Conservation (phyloP, 2,888 invertebrate species). For the Campoplex capitator region DNA sequence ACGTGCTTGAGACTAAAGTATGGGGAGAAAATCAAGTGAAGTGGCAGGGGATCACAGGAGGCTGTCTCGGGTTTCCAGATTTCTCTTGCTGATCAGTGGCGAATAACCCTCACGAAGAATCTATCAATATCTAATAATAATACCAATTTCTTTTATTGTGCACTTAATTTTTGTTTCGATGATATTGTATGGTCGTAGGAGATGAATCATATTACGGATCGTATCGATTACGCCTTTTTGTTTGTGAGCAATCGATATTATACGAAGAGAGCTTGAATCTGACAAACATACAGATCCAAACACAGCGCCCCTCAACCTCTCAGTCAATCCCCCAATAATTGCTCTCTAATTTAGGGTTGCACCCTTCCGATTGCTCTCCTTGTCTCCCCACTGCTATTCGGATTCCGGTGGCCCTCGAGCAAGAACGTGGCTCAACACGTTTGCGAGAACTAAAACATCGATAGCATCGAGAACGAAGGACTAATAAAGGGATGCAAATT, state of each 20-base stretch:
- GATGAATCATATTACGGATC: background rate
- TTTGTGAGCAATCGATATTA: background rate
- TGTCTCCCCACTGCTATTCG: background rate
- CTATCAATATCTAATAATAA: background rate
- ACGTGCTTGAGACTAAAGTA: conserved; percentile 69
- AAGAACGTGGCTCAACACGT: conserved; percentile 3
- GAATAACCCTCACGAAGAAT: conserved; percentile 6
- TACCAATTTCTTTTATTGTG: conserved; percentile 1
- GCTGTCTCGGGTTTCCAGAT: conserved; percentile 36
- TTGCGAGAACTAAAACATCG: conserved; percentile 53
- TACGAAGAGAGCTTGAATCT: background rate
- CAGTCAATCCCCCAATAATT: conserved; percentile 55
- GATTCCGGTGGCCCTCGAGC: conserved; percentile 12
- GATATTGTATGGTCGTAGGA: background rate
- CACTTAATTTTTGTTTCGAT: background rate
- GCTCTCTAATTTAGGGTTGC: conserved; percentile 62
- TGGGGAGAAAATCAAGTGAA: conserved; percentile 40
- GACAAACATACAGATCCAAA: conserved; percentile 1
- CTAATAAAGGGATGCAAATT: conserved; percentile 45
- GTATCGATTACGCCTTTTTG: conserved; percentile 11
- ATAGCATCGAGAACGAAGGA: conserved; percentile 34
- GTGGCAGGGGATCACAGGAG: conserved; percentile 11
- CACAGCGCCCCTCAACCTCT: conserved; percentile 23
- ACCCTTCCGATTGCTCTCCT: conserved; percentile 20
- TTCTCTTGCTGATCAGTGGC: conserved; percentile 5